Percentiles rank a stretch among this genome's conserved stretches.
These are phyloP conservation scores for Neodontobutis hainanensis DNA, from an alignment of 2,113 vertebrate species.

Conservation along the genomic window DNA sequence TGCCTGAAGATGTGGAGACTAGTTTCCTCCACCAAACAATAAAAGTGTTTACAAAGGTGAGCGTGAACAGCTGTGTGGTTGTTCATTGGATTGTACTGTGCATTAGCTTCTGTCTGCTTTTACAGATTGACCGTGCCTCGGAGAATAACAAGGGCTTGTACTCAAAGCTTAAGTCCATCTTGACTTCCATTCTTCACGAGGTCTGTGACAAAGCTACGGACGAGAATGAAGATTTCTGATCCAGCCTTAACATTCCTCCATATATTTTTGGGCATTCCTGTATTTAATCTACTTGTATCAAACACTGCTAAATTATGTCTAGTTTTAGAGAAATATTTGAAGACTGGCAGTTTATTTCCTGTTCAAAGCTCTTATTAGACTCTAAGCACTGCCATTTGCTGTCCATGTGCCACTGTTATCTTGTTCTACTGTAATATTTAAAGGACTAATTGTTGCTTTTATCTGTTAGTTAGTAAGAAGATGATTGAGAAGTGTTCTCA, in stretches of 20 bases:
- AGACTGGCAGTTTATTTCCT: conserved; percentile 29
- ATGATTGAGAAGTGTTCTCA: conserved; percentile 32
- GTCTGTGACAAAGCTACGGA: conserved; percentile 77
- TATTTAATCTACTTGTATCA: conserved; percentile 22
- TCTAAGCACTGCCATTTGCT: conserved; percentile 68
- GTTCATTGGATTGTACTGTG: neutral
- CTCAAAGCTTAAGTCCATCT: conserved; percentile 83
- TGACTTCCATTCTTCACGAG: conserved; percentile 84
- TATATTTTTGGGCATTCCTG: conserved; percentile 39
- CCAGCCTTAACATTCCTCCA: neutral
- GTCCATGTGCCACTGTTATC: conserved; percentile 69
- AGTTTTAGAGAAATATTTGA: conserved; percentile 17
- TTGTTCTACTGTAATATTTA: conserved; percentile 38
- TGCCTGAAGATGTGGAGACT: conserved; percentile 85
- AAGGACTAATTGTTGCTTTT: conserved; percentile 29
- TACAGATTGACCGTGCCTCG: conserved; percentile 81
- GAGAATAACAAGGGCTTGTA: conserved; percentile 81
- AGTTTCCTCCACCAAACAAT: conserved; percentile 84
- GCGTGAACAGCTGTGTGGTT: conserved; percentile 21
- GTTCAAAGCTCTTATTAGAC: conserved; percentile 37
- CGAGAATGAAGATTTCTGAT: conserved; percentile 54
- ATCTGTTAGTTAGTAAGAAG: conserved; percentile 24
- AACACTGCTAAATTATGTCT: conserved; percentile 25
- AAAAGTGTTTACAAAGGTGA: conserved; percentile 91
- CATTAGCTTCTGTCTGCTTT: conserved; percentile 20